phyloP scores from a whole-genome alignment of 2,888 invertebrate species.

The Apamea epomidion region DNA sequence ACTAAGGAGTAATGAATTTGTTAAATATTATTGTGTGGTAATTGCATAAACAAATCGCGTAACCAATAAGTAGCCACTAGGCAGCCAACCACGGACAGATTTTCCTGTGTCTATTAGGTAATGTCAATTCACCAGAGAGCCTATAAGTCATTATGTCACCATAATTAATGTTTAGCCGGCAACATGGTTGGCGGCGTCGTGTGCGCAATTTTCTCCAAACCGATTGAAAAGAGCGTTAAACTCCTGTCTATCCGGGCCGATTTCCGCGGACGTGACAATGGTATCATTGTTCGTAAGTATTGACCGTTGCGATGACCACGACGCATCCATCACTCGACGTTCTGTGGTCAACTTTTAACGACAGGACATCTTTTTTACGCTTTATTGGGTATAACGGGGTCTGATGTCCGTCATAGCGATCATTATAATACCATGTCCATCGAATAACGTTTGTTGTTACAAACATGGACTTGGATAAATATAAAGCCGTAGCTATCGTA shows the following conservation, averaged over 20 bases:
- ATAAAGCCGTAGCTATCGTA: slow-evolving; percentile 68
- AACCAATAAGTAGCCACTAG: slow-evolving; percentile 39
- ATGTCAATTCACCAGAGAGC: slow-evolving; percentile 69
- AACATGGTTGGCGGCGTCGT: slow-evolving; percentile 36
- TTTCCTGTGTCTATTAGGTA: slow-evolving; percentile 67
- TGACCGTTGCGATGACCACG: slow-evolving; percentile 56
- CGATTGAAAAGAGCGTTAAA: slow-evolving; percentile 69
- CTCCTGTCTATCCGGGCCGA: slow-evolving; percentile 71
- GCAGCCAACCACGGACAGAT: slow-evolving; percentile 66
- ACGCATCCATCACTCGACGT: slow-evolving; percentile 41
- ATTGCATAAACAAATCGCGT: slow-evolving; percentile 42
- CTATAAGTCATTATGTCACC: slow-evolving; percentile 75
- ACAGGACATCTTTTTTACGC: slow-evolving; percentile 38
- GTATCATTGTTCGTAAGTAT: slow-evolving; percentile 76
- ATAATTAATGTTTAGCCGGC: slow-evolving; percentile 62
- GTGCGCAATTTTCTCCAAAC: slow-evolving; percentile 77
- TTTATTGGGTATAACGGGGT: slow-evolving; percentile 54
- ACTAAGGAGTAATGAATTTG: slow-evolving; percentile 1
- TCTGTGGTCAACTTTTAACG: slow-evolving; percentile 24
- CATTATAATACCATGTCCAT: slow-evolving; percentile 50
- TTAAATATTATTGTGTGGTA: slow-evolving; percentile 10
- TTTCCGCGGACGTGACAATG: slow-evolving; percentile 82
- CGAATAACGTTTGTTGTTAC: slow-evolving; percentile 60
- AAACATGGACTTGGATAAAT: slow-evolving; percentile 64
- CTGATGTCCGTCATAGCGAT: slow-evolving; percentile 29